Evolutionary conservation across 2,113 vertebrate species (phyloP).

Genomic region (Corythaixoides concolor): DNA sequence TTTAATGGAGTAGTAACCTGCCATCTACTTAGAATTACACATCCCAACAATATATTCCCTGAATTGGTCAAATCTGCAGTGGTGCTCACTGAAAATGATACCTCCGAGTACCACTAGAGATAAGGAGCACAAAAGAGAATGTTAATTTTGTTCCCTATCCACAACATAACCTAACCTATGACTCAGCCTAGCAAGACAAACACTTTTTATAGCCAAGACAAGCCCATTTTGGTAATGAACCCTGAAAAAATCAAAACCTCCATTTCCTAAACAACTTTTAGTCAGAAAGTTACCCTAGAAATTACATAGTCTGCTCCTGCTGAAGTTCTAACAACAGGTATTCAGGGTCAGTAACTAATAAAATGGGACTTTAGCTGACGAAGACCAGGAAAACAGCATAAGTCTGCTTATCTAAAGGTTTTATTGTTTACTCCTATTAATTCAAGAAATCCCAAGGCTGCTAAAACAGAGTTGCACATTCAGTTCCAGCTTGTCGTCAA

Average conservation of each 20-base stretch:
- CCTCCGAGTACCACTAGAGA: not conserved
- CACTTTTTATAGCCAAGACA: not conserved
- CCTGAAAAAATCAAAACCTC: not conserved
- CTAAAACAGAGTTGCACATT: not conserved
- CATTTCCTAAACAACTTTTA: not conserved
- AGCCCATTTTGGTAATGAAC: not conserved
- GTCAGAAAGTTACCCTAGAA: not conserved
- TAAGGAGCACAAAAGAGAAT: not conserved
- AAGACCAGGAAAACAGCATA: not conserved
- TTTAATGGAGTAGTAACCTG: not conserved
- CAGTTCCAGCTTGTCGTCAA: not conserved
- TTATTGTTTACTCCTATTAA: not conserved
- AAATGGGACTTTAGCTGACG: not conserved
- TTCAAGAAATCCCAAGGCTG: not conserved
- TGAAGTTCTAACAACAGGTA: not conserved
- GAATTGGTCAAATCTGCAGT: not conserved
- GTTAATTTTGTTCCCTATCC: not conserved
- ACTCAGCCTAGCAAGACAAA: not conserved
- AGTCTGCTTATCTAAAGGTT: not conserved
- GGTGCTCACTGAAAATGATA: not conserved
- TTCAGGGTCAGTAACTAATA: not conserved
- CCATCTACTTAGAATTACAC: not conserved
- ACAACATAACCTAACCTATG: not conserved
- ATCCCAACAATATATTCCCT: not conserved
- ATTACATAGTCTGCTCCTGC: not conserved